Base-by-base conservation (phyloP, 2,113 vertebrate species). In the Dipodomys spectabilis region DNA sequence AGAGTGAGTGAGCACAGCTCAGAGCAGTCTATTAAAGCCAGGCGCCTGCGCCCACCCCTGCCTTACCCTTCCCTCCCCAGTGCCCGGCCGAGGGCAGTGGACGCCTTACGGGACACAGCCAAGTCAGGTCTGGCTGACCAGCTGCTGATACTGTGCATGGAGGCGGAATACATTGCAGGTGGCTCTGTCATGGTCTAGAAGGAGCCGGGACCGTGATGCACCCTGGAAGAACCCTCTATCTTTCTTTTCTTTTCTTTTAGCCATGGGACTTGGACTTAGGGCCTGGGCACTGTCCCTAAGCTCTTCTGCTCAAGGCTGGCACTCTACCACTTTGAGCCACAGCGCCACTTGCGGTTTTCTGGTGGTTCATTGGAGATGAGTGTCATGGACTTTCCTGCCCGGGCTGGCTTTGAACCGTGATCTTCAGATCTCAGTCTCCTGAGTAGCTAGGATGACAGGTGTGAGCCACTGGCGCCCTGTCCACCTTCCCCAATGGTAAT, bases 1-100 rank as follows among this genome's bases (percentile, higher is more conserved):
- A 91, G 80, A 23, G 44, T 77, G 32, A 65, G 72, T 45, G 75
- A 53, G 45, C 16, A 67, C 81, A 89, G 82, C 79, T 82, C 53
- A 45, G 79, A 88, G 93, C 53, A 57, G 90, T 86, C 94, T 83
- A 53, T 88, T 69, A 86, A 90, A 92, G 82, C 72, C 62, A 45
- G 79, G 79, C 7, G 23, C 78, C 94, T 9, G 1, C 8, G 28
- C 72, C 81, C 69, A 53, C 49, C 88, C 32, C 57, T 0, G 12
- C 68, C 67, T 88, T 53, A 3, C 68, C 87, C 81, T n/a, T 30
- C 25, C 30, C 27, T 3, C 12, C n/a, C 77, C 0, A 0, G 71
- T 74, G 39, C 79, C 83, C 64, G 35, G 30, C 82, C 90, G 64
- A 2, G 35, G 79, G 74, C 32, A 53, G 60, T 71, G 35, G 16